Conservation (phyloP, 2,113 vertebrate species). For the Porphyrio hochstetteri region DNA sequence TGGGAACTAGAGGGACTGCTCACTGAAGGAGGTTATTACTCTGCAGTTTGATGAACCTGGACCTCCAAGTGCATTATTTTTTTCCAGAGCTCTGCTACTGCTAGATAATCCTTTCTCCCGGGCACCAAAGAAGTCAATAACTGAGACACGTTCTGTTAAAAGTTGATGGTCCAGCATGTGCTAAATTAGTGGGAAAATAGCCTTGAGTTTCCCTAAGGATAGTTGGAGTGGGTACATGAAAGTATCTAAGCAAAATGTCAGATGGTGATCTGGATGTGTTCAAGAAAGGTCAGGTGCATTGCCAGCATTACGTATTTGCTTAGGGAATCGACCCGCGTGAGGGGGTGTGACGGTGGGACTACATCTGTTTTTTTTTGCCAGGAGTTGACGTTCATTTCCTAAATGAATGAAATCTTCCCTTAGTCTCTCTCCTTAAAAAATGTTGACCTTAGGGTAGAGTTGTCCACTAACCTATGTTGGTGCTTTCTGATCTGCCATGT, state of each 20-base stretch:
- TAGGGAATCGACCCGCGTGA: neutral
- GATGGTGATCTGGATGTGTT: neutral
- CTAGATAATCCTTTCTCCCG: neutral
- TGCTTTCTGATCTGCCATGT: neutral
- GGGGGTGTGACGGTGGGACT: neutral
- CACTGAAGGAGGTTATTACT: neutral
- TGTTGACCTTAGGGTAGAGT: neutral
- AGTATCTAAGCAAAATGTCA: conserved; percentile 36
- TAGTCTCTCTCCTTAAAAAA: neutral
- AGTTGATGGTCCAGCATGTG: neutral
- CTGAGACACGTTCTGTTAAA: neutral
- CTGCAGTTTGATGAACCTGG: neutral
- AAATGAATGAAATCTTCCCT: neutral
- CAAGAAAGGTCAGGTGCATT: neutral
- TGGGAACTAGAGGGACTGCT: neutral
- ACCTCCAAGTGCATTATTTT: neutral
- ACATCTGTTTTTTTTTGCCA: neutral
- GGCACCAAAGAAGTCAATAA: conserved; percentile 1
- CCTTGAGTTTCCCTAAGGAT: neutral
- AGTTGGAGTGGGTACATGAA: neutral
- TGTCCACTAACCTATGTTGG: rapidly evolving
- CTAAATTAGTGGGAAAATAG: neutral
- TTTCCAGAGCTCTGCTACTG: neutral
- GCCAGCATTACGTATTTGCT: conserved; percentile 7
- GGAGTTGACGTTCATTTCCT: neutral